A percentile compares a stretch with the other conserved stretches of the same genome.
Evolutionary conservation across 1,140 invertebrate species (phyloP).

Genomic region (Zaprionus ghesquierei): DNA sequence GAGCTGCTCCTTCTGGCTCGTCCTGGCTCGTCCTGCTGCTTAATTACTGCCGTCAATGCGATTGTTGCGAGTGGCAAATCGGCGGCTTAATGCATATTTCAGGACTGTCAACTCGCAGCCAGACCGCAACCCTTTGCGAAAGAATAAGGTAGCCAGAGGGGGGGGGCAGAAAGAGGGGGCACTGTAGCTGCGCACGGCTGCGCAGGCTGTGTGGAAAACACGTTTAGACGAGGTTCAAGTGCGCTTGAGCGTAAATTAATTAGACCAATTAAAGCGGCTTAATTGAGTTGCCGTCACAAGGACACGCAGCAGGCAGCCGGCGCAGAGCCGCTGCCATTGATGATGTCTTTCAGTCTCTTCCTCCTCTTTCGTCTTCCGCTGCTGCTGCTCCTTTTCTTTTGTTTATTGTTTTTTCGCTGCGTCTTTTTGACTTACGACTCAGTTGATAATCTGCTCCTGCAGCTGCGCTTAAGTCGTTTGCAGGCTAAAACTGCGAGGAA

Average conservation of each 20-base stretch:
- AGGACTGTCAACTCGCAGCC: constrained; percentile 29
- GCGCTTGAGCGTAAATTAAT: constrained; percentile 82
- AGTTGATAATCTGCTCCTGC: constrained; percentile 48
- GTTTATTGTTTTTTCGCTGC: neutral
- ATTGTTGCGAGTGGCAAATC: constrained; percentile 65
- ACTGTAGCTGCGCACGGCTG: constrained; percentile 11
- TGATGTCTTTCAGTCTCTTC: constrained; percentile 40
- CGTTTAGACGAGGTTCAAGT: constrained; percentile 75
- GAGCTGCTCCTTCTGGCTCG: constrained; percentile 7
- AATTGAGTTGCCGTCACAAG: constrained; percentile 79
- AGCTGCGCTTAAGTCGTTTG: constrained; percentile 58
- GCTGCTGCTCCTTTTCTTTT: constrained; percentile 2
- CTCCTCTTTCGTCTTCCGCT: constrained; percentile 31
- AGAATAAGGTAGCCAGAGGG: neutral
- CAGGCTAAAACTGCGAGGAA: constrained; percentile 47
- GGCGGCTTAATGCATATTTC: constrained; percentile 73
- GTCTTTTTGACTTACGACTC: constrained; percentile 31
- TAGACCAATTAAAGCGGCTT: constrained; percentile 82
- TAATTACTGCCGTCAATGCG: constrained; percentile 55
- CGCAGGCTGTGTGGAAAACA: constrained; percentile 58
- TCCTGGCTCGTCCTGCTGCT: constrained; percentile 42
- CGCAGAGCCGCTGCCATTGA: constrained; percentile 50
- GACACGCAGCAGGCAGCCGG: constrained; percentile 47
- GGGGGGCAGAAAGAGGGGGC: too few relatives aligned
- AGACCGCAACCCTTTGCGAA: constrained; percentile 52